Base-by-base conservation (phyloP, 2,797 vertebrate species). In the Setipinna tenuifilis region DNA sequence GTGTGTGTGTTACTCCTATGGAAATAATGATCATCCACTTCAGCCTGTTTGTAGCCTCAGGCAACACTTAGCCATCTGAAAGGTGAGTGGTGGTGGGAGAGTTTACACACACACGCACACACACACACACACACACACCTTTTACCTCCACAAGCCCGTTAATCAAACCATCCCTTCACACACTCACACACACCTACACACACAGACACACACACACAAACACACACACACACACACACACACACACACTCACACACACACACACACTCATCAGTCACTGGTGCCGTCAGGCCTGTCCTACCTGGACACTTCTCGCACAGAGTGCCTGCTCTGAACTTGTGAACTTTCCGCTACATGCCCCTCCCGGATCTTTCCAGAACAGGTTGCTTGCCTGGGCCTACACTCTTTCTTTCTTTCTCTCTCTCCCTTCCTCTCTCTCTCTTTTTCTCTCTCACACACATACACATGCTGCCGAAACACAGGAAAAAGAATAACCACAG, bases 221-320 rank as follows among this genome's bases (percentile, higher is more conserved):
- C 62, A 62, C 58, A 61, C 58, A 61, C 58, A 61, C 58, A 25
- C n/a, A 65, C 61, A 68, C 65, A 71, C 65, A 71, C 62, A 62
- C 58, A 61, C 58, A 61, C 58, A 61, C 58, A 25, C 9, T 25
- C 61, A 68, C 65, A 71, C 65, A 71, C 65, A 71, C 25, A 31
- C 25, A 25, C 62, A 23, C 62, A 7, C 62, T 86, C 92, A 83
- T 94, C 89, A 89, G 23, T 93, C 91, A 92, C 85, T 87, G 88
- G 83, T 78, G 83, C 87, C 91, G 90, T 91, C 91, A 87, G 58
- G 83, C 86, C 88, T 91, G 91, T 91, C 91, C 85, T 88, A 86
- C 90, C 85, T 88, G 88, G 65, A 88, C 86, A 81, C 83, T 25
- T 50, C 83, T 85, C 90, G 89, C 75, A 17, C 28, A 17, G 68